phyloP scores from a whole-genome alignment of 2,797 vertebrate species.

The Antennarius maculatus region DNA sequence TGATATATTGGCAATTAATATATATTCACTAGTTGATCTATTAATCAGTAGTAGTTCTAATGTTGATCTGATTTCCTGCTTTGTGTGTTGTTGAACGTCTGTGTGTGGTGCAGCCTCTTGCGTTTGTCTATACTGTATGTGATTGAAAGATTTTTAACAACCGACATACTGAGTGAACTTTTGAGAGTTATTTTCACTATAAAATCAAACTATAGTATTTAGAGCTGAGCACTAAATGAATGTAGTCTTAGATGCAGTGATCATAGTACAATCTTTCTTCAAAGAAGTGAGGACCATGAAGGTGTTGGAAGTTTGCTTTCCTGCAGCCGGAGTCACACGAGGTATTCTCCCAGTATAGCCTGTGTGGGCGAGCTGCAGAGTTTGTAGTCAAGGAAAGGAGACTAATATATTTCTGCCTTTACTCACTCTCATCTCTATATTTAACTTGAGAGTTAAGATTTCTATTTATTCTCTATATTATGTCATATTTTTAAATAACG shows the following conservation, averaged over 20 bases:
- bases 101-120: too few species aligned
- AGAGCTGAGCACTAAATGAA: not conserved
- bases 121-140: too few species aligned
- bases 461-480: slow-evolving; percentile 45
- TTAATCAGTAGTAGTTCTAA: too few species aligned
- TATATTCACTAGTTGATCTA: too few species aligned
- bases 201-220: not conserved
- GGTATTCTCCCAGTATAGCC: slow-evolving; percentile 61
- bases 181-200: not conserved
- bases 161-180: not conserved
- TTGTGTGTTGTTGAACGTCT: too few species aligned
- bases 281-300: slow-evolving; percentile 23
- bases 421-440: slow-evolving; percentile 70
- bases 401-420: slow-evolving; percentile 75
- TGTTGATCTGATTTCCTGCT: too few species aligned
- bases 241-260: slow-evolving; percentile 5
- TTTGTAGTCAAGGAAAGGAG: slow-evolving; percentile 77
- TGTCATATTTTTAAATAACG: slow-evolving; percentile 55
- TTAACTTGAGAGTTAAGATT: slow-evolving; percentile 65
- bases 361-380: slow-evolving; percentile 73
- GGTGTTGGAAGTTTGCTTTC: slow-evolving; percentile 48
- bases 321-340: slow-evolving; percentile 60
- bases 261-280: slow-evolving; percentile 1
- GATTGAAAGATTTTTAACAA: not conserved
- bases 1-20: too few species aligned